Percentiles rank a stretch among this genome's conserved stretches.
These are phyloP conservation scores for Phortica variegata DNA, from an alignment of 1,140 invertebrate species.

Conservation along the genomic window DNA sequence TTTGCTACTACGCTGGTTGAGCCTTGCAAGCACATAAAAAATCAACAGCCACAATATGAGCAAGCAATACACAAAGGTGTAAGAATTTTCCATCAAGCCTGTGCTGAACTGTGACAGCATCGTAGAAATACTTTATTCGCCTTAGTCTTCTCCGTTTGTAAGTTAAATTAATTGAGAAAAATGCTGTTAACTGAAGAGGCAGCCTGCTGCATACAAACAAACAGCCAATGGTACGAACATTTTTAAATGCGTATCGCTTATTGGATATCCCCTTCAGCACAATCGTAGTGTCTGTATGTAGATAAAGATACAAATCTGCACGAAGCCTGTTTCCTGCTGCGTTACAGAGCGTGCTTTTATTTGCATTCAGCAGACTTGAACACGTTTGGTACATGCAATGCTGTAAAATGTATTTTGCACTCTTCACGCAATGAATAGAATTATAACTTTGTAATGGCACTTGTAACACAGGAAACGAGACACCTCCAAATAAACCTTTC, in stretches of 20 bases:
- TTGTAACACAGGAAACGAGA: no score
- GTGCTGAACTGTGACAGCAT: background rate
- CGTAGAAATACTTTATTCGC: no score
- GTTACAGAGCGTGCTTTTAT: conserved; percentile 52
- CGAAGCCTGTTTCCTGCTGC: conserved; percentile 52
- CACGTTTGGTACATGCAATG: no score
- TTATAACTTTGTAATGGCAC: no score
- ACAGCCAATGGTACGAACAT: conserved; percentile 6
- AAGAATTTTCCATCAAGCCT: background rate
- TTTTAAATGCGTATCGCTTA: no score
- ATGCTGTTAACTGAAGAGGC: conserved; percentile 35
- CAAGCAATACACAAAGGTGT: no score
- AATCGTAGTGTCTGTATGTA: conserved; percentile 30
- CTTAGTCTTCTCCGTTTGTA: conserved; percentile 18
- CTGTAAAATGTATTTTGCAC: no score
- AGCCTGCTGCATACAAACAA: conserved; percentile 10
- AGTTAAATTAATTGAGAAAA: conserved; percentile 51
- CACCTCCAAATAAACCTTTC: no score
- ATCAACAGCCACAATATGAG: no score
- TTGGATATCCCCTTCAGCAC: conserved; percentile 32
- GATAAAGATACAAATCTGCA: conserved; percentile 54
- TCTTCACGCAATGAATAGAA: no score
- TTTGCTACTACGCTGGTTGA: no score
- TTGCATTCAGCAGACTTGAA: conserved; percentile 50
- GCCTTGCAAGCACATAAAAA: no score